Evolutionary conservation across 1,140 invertebrate genomes (phyloP), one percentile per base, ranked within the genome.

Genomic region (Ceratina australensis): DNA sequence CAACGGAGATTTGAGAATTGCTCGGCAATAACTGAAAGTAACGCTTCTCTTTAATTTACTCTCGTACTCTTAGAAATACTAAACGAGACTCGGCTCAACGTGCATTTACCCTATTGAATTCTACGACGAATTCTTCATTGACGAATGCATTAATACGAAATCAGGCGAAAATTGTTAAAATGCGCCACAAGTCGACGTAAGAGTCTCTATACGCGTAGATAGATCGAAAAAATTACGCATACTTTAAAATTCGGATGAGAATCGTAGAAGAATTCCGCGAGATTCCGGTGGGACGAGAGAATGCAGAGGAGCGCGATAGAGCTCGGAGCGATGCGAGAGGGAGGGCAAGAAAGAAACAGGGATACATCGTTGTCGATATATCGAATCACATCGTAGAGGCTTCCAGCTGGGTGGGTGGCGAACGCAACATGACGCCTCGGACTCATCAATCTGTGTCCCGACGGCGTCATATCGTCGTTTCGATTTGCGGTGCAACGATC

Each of bases 371-470:
- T 5, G 28, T 22, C 24, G 54, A 54, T 56, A 47, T 16, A 56
- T 74, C 49, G 49, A 56, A 18, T 22, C 15, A 16, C 13, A 18
- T 47, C n/a, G 57, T 28, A 49, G 16, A 28, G n/a, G 18, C 42
- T 18, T 42, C 8, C 26, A 28, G 13, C 13, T 42, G 20, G 13
- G 20, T 15, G n/a, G 22, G 5, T 15, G 18, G 20, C 7, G 56
- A 52, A 72, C 59, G 33, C 76, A 73, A 65, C 42, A 54, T 65
- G 61, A 64, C 69, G 54, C 47, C 61, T 47, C 24, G 28, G 67
- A 42, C 68, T 80, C 78, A 84, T 84, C 82, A 77, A 84, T 84
- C 81, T 42, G 77, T 26, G 82, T 84, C 68, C 33, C 33, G 52
- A 33, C 28, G 54, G 63, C 73, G 78, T 80, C 64, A 71, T 77